Conservation (phyloP, 2,797 vertebrate genomes). For the Lateolabrax maculatus region DNA sequence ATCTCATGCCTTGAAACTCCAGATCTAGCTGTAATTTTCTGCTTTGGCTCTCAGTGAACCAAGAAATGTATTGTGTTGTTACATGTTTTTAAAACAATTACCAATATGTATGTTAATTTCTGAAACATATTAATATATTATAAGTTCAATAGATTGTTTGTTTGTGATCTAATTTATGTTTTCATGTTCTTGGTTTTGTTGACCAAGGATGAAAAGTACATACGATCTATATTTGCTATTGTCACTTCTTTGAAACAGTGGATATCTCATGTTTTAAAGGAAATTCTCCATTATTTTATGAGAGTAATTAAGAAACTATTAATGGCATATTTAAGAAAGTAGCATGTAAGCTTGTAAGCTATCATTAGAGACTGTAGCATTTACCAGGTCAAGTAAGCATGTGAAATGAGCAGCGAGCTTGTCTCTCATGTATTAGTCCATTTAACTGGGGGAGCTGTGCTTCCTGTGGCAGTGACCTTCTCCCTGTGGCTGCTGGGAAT, state of each 20-base stretch:
- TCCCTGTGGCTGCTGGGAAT: slow-evolving; percentile 75
- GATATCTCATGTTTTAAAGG: background rate
- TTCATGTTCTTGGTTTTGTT: slow-evolving; percentile 1
- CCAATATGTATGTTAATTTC: background rate
- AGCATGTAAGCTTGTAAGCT: slow-evolving; percentile 6
- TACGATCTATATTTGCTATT: background rate
- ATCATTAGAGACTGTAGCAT: slow-evolving; percentile 24
- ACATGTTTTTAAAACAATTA: slow-evolving; percentile 53
- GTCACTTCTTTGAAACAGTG: background rate
- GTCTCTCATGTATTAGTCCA: slow-evolving; percentile 49
- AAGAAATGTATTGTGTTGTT: slow-evolving; percentile 4
- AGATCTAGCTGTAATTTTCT: slow-evolving; percentile 38
- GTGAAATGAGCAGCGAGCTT: slow-evolving; percentile 53
- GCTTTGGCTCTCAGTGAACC: slow-evolving; percentile 46
- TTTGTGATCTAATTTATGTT: background rate
- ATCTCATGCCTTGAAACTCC: slow-evolving; percentile 42
- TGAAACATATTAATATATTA: background rate
- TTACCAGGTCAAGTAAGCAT: slow-evolving; percentile 52
- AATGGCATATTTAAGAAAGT: slow-evolving; percentile 15
- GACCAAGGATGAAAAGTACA: background rate
- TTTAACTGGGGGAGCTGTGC: slow-evolving; percentile 53
- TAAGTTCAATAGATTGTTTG: background rate
- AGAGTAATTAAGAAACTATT: slow-evolving; percentile 9
- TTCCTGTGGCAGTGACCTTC: slow-evolving; percentile 77
- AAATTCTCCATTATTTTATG: slow-evolving; percentile 7